Conservation (phyloP, 1,140 invertebrate genomes). For the Acromyrmex charruanus region DNA sequence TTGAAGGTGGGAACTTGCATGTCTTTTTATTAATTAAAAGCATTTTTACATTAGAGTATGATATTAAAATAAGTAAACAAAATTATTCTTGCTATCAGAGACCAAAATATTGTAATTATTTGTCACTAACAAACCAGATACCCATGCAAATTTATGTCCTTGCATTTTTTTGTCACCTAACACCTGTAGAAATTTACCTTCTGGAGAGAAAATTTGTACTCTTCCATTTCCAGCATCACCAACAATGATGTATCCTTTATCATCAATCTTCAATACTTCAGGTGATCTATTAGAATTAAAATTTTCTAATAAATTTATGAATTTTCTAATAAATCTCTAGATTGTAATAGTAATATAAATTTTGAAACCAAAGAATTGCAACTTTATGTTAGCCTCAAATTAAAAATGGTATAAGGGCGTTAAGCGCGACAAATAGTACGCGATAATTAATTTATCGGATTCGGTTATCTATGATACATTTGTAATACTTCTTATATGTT, state of each 20-base stretch:
- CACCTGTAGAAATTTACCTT: conserved; percentile 89
- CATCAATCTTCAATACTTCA: conserved; percentile 90
- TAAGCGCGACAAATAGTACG: too few relatives aligned
- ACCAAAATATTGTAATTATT: conserved; percentile 90
- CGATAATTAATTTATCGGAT: too few relatives aligned
- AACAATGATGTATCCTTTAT: conserved; percentile 91
- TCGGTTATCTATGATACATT: too few relatives aligned
- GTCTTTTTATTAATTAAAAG: background rate
- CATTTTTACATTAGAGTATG: background rate
- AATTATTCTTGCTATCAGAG: conserved; percentile 91
- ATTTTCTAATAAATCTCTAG: background rate
- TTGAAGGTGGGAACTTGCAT: background rate
- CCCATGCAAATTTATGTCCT: conserved; percentile 90
- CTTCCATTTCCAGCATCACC: conserved; percentile 93
- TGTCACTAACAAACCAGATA: conserved; percentile 90
- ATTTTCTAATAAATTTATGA: background rate
- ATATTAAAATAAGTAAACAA: conserved; percentile 90
- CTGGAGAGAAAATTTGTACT: conserved; percentile 91
- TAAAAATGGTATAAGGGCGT: too few relatives aligned
- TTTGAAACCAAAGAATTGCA: background rate
- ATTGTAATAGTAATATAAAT: background rate
- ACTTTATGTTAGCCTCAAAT: background rate
- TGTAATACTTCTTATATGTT: too few relatives aligned
- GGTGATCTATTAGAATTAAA: conserved; percentile 86
- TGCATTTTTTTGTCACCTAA: conserved; percentile 88